phyloP scores from a whole-genome alignment of 2,113 vertebrate species.

The Pao palembangensis region DNA sequence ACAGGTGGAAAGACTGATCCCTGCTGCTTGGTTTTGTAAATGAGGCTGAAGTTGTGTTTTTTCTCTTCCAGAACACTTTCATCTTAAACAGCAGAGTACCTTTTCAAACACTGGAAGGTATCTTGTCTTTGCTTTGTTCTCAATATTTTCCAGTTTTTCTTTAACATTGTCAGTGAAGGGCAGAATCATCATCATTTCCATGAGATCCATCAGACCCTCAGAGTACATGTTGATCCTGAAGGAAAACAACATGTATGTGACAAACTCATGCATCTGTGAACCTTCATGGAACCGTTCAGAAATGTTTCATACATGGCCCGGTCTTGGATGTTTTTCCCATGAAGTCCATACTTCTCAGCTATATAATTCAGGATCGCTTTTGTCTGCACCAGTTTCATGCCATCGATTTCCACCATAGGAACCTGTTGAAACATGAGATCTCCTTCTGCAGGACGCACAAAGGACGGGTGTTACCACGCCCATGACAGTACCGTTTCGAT shows the following conservation, averaged over 20 bases:
- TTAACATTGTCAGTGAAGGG: slow-evolving; percentile 69
- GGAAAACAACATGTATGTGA: slow-evolving; percentile 4
- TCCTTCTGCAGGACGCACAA: slow-evolving; percentile 62
- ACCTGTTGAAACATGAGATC: slow-evolving; percentile 85
- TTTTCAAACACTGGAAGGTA: slow-evolving; percentile 87
- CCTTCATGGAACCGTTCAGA: neutral
- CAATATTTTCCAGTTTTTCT: slow-evolving; percentile 66
- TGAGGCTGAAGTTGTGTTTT: too few relatives aligned
- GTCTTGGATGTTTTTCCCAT: slow-evolving; percentile 84
- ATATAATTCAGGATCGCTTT: slow-evolving; percentile 87
- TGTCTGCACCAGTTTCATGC: slow-evolving; percentile 86
- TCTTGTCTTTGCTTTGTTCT: slow-evolving; percentile 73
- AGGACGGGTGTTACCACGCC: neutral
- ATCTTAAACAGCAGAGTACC: slow-evolving; percentile 62
- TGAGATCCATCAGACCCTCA: slow-evolving; percentile 81
- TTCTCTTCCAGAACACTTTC: too few relatives aligned
- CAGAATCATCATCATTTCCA: slow-evolving; percentile 75
- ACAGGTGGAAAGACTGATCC: too few relatives aligned
- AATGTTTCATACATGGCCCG: slow-evolving; percentile 73
- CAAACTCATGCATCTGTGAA: neutral
- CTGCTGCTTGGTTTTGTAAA: too few relatives aligned
- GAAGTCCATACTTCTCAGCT: slow-evolving; percentile 85
- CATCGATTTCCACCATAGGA: slow-evolving; percentile 89
- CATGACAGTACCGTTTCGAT: neutral
- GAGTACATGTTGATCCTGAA: slow-evolving; percentile 85